A percentile compares a stretch with the other conserved stretches of the same genome.
These are phyloP conservation scores for Sebastes iracundus DNA, from an alignment of 2,797 vertebrate species.

Conservation along the genomic window DNA sequence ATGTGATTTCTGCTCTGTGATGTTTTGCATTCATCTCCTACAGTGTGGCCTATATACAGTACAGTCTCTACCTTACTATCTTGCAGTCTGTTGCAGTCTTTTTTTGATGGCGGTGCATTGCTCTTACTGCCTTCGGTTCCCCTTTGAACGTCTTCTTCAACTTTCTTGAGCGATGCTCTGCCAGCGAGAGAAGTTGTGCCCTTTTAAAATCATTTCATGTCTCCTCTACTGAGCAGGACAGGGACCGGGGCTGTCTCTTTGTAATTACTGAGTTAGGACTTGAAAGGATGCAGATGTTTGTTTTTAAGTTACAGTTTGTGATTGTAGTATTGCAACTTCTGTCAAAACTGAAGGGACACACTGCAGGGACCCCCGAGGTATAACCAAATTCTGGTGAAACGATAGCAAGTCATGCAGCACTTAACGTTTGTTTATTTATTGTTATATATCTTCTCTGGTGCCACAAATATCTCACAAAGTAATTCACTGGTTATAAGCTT, in stretches of 20 bases:
- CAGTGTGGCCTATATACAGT: too few relatives aligned
- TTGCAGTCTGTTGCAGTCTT: background rate
- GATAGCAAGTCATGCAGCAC: background rate
- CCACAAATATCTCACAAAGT: background rate
- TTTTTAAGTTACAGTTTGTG: background rate
- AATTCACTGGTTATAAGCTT: background rate
- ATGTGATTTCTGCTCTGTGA: background rate
- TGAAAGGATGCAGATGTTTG: background rate
- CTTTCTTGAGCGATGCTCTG: background rate
- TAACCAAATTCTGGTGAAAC: background rate
- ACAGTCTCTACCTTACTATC: too few relatives aligned
- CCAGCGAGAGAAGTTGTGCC: background rate
- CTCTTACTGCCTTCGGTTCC: background rate
- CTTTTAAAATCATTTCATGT: background rate
- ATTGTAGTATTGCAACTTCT: background rate
- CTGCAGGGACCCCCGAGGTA: background rate
- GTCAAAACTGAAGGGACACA: too few relatives aligned
- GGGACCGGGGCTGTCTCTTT: background rate
- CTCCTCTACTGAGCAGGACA: background rate
- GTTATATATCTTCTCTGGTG: too few relatives aligned
- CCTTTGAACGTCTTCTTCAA: background rate
- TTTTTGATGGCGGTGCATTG: background rate
- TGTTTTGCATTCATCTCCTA: background rate
- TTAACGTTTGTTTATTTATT: background rate
- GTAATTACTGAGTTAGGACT: background rate